Evolutionary conservation across 1,140 invertebrate species (phyloP), one percentile per base, ranked within the genome.

Genomic region (Neocloeon triangulifer): DNA sequence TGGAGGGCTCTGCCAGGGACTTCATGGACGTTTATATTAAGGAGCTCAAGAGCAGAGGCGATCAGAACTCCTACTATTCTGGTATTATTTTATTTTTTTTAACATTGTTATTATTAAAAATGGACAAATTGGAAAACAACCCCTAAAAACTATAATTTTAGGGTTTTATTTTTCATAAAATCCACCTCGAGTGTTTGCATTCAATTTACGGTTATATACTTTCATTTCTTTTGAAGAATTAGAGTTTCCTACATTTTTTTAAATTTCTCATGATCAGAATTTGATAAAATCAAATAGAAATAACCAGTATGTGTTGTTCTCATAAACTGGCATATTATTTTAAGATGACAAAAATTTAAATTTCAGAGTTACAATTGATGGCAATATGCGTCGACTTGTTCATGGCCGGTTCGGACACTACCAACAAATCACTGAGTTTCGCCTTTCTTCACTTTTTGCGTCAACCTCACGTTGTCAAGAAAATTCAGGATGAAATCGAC

Each of bases 21-120:
- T 69, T 88, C 14, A 85, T 89, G 64, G 81, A 88, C 42, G 67
- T 69, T 6, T 88, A 85, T 45, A 53, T 88, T 10, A 17, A 29
- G 27, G 27, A 29, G 13, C 9, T 29, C 9, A 17, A 29, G 27
- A 29, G 14, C 5, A 29, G 9, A 16, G 27, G 35, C 7, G 30
- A 10, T 19, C 30, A 15, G 14, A 14, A 22, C 18, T 32, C 30
- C 8, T 8, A 19, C 8, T 32, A 20, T 16, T 19, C 14, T 20
- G 30, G 30, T 32, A 20, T 12, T 2, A n/a, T 10, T 14, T 9
- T 15, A n/a, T n/a, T n/a, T n/a, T n/a, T n/a, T n/a, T n/a, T n/a
- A n/a, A n/a, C n/a, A n/a, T n/a, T n/a, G n/a, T n/a, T n/a, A n/a
- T n/a, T n/a, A n/a, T n/a, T n/a, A n/a, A n/a, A n/a, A n/a, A n/a